A percentile compares a stretch with the other conserved stretches of the same genome.
Evolutionary conservation across 1,140 invertebrate species (phyloP).

Genomic region (Pogonomyrmex californicus): DNA sequence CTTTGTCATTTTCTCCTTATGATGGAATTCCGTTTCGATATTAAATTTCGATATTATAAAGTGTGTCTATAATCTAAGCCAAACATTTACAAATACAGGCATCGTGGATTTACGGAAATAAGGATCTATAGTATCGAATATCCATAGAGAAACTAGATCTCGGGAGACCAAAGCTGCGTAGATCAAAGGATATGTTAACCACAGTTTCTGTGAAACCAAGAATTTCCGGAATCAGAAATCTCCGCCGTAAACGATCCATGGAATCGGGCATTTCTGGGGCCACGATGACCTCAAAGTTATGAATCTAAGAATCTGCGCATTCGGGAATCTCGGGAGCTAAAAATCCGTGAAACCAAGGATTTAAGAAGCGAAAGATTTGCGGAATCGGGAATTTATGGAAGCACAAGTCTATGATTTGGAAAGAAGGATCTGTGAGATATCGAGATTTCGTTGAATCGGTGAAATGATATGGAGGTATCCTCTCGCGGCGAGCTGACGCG

Average conservation of each 20-base stretch:
- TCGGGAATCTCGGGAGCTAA: constrained; percentile 35
- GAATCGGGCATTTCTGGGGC: constrained; percentile 10
- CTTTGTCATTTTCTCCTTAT: constrained; percentile 1
- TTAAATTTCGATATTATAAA: neutral
- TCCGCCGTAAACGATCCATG: constrained; percentile 34
- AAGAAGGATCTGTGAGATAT: constrained; percentile 1
- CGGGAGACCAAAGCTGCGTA: constrained; percentile 24
- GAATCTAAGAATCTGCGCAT: constrained; percentile 33
- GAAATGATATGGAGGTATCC: neutral
- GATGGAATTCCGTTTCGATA: neutral
- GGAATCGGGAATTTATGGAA: constrained; percentile 33
- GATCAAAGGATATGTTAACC: constrained; percentile 56
- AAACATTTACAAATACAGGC: constrained; percentile 4
- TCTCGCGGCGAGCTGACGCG: neutral
- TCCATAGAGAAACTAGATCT: constrained; percentile 37
- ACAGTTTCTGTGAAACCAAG: constrained; percentile 39
- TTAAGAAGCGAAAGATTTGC: constrained; percentile 37
- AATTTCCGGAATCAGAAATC: constrained; percentile 36
- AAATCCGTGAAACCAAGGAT: constrained; percentile 50
- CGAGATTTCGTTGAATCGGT: constrained; percentile 5
- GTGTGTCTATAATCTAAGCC: constrained; percentile 7
- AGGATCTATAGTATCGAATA: constrained; percentile 48
- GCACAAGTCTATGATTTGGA: constrained; percentile 37
- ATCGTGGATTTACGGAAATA: constrained; percentile 12
- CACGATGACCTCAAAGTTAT: constrained; percentile 11